Evolutionary conservation across 1,140 invertebrate genomes (phyloP), one percentile per base, ranked within the genome.

Genomic region (Panonychus citri): DNA sequence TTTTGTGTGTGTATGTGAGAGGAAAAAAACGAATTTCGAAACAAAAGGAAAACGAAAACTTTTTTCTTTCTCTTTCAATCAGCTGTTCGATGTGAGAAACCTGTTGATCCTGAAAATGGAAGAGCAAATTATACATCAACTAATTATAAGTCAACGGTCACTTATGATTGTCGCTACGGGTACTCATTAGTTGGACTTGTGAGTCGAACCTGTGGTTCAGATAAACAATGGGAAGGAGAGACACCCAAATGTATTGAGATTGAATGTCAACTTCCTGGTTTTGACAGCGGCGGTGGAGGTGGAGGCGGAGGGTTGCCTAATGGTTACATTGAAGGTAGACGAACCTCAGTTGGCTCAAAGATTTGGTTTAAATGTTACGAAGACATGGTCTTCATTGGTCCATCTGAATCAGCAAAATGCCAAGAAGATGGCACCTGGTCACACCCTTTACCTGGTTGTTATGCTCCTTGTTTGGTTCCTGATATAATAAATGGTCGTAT

Each of bases 321-420:
- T 67, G 91, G 91, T 8, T 95, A 88, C 81, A 75, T 96, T 56
- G 87, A 95, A 69, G 90, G 90, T 63, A 76, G 78, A 15, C 85
- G 85, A 24, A 91, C 87, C 7, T 83, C 80, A 0, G 74, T 91
- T 25, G 89, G 88, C 0, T 81, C 86, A 0, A 87, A 83, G 40
- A 81, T 94, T 56, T 88, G 91, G 63, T 96, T 91, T 69, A 78
- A 87, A 21, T 97, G 93, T 68, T 81, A 85, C 64, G 84, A 89
- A 56, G 81, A 83, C 58, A 95, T 93, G 83, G 81, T 81, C 60
- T 80, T 95, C 66, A 81, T 83, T 56, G 91, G 86, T 0, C 79
- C 84, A 64, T 77, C 82, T 2, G 64, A 64, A 26, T 89, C 86
- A 5, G 82, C 86, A 0, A 83, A 90, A 5, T 96, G 91, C 65